Evolutionary conservation across 2,797 vertebrate genomes (phyloP), one percentile per base, ranked within the genome.

Genomic region (Naso thynnoides): DNA sequence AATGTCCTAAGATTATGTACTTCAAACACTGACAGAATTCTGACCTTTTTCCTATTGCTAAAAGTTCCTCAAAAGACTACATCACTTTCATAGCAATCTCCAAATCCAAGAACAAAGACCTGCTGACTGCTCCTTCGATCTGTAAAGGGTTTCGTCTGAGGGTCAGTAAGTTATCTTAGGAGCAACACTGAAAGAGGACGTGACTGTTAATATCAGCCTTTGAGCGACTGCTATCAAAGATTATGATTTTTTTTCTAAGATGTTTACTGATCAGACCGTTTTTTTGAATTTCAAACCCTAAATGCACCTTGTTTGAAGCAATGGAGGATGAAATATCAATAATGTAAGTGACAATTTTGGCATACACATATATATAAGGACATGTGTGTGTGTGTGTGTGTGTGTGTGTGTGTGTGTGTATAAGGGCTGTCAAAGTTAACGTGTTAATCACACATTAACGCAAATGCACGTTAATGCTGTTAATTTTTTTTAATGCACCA

Each of bases 51-150:
- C 8, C 52, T 36, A 8, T 42, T 49, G 21, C 10, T 44, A 14
- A 15, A 19, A 29, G 23, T 65, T 79, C 5, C 18, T 78, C 2
- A 0, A 59, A 78, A 65, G 4, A 38, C 56, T 31, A 21, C 14
- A 57, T 81, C 29, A 63, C 26, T 19, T 50, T 59, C 60, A 55
- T 21, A 71, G 31, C 18, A 33, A 23, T 57, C 39, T 59, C 16
- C 42, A 77, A 66, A 60, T 63, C 42, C 36, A 31, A 63, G 57
- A 79, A 64, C 14, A 70, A 55, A 71, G 53, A 78, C 4, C 3
- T 45, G 31, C 72, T 7, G 77, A 72, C 50, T 76, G 57, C 41
- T 69, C 29, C 41, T 61, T 7, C 14, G 4, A 36, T 65, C 56
- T 76, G 49, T 67, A 45, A 77, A 33, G 26, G 26, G 36, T 47